A percentile compares a stretch with the other conserved stretches of the same genome.
Conservation (phyloP, 1,140 invertebrate genomes). For the Lordiphosa stackelbergi region DNA sequence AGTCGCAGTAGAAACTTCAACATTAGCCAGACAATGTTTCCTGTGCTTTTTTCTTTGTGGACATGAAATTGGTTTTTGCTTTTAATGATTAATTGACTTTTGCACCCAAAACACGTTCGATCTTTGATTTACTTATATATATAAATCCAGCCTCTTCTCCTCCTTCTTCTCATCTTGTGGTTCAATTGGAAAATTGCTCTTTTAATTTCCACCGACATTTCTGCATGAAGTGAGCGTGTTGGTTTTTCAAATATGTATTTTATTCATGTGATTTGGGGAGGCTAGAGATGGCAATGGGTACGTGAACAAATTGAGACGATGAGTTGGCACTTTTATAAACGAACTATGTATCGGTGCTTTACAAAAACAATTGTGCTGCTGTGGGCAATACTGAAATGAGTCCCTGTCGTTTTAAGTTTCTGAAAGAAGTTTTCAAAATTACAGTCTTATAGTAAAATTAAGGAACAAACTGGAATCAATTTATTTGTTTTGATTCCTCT, state of each 20-base stretch:
- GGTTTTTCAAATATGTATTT: slow-evolving; percentile 23
- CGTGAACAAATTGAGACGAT: slow-evolving; percentile 6
- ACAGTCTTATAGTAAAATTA: no score
- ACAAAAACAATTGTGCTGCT: no score
- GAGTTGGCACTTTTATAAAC: no score
- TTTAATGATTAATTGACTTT: slow-evolving; percentile 73
- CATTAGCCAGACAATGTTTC: slow-evolving; percentile 24
- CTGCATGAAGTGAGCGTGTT: slow-evolving; percentile 19
- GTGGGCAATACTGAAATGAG: no score
- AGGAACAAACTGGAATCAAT: no score
- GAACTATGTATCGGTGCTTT: no score
- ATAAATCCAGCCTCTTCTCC: no score
- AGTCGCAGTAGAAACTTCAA: neutral
- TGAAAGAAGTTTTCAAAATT: no score
- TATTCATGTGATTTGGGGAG: slow-evolving; percentile 20
- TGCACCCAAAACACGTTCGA: slow-evolving; percentile 68
- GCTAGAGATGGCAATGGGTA: slow-evolving; percentile 17
- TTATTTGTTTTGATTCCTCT: no score
- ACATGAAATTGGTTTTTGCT: slow-evolving; percentile 42
- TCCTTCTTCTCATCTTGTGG: slow-evolving; percentile 28
- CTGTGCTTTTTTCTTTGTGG: slow-evolving; percentile 24
- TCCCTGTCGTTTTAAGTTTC: no score
- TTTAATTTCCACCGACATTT: slow-evolving; percentile 44
- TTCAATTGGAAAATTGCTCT: slow-evolving; percentile 44
- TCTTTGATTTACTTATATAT: slow-evolving; percentile 50